These are phyloP conservation scores for Benitochromis conjunctus DNA, from an alignment of 2,113 vertebrate species.

Conservation along the genomic window DNA sequence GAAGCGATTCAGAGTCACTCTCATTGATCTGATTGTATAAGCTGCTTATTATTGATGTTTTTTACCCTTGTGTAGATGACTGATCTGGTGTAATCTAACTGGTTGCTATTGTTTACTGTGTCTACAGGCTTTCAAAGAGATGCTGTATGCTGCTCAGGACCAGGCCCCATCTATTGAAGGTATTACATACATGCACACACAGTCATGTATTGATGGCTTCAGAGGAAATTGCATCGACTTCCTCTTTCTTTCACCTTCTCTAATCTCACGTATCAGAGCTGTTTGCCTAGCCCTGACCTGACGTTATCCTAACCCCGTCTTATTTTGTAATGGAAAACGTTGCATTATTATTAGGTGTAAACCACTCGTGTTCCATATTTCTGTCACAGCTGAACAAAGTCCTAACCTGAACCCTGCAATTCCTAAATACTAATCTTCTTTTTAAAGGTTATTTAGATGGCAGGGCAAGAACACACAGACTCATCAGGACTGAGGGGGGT, in stretches of 20 bases:
- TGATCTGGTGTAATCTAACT: neutral
- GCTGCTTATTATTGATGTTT: neutral
- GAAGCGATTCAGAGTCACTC: neutral
- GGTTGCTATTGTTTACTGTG: neutral
- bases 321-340: neutral
- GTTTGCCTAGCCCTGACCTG: neutral
- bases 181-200: constrained; percentile 8
- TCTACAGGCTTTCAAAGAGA: constrained; percentile 94
- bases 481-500: neutral
- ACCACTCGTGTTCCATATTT: neutral
- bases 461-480: neutral
- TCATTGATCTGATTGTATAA: neutral
- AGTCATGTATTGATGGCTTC: accelerated
- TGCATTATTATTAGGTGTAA: neutral
- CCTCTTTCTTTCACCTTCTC: neutral
- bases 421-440: neutral
- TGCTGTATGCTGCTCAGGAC: constrained; percentile 98
- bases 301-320: neutral
- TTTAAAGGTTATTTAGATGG: neutral
- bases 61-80: neutral
- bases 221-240: neutral
- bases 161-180: constrained; percentile 96
- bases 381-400: neutral
- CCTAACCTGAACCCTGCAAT: neutral
- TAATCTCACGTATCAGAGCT: no score